Conservation (phyloP, 1,140 invertebrate genomes). For the Pemphigus obesinymphae region DNA sequence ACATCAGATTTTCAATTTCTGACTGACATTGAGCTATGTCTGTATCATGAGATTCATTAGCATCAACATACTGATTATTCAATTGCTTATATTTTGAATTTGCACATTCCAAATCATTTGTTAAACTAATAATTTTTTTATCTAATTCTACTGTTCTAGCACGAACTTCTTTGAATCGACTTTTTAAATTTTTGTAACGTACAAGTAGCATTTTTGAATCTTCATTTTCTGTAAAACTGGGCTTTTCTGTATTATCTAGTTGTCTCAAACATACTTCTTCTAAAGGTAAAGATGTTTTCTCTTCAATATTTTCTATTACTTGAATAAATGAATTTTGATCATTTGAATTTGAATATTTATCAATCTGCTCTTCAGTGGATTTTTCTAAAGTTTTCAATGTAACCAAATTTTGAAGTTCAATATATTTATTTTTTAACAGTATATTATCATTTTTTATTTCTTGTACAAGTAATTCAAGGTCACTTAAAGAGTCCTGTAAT, state of each 20-base stretch:
- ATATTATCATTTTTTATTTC: not conserved
- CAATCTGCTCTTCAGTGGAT: not conserved
- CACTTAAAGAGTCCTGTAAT: not conserved
- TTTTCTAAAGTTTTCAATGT: not conserved
- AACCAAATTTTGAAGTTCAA: not conserved
- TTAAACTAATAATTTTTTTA: not conserved
- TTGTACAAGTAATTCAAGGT: not conserved
- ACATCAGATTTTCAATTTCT: constrained; percentile 24
- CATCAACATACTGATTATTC: not conserved
- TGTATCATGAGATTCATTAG: not conserved
- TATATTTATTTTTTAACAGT: not conserved
- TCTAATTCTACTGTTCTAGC: not conserved
- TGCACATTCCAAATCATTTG: not conserved
- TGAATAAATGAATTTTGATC: not conserved
- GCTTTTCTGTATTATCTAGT: not conserved
- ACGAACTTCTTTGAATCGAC: constrained; percentile 2
- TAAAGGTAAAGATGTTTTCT: not conserved
- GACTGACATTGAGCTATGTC: constrained; percentile 8
- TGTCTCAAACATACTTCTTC: not conserved
- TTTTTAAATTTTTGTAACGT: constrained; percentile 26
- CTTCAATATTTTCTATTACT: not conserved
- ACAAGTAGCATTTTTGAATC: not conserved
- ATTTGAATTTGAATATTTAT: not conserved
- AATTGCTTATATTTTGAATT: not conserved
- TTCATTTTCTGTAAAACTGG: not conserved